Percentiles rank a stretch among this genome's conserved stretches.
Evolutionary conservation across 2,113 vertebrate species (phyloP).

Genomic region (Serilophus lunatus): DNA sequence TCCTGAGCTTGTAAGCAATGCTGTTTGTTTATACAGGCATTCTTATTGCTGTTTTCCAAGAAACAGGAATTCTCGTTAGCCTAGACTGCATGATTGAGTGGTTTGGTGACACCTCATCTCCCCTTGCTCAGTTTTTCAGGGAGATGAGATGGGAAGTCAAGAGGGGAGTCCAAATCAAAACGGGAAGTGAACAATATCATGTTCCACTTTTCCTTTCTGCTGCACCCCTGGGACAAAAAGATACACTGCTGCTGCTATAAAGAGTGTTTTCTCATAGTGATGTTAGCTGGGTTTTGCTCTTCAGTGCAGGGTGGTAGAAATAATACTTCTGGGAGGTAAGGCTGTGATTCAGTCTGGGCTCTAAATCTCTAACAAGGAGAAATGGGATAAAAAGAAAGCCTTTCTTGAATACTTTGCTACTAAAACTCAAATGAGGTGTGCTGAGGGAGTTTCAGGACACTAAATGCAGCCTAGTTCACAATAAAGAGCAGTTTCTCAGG

Average conservation of each 20-base stretch:
- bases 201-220: not conserved
- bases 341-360: not conserved
- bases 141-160: not conserved
- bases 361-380: not conserved
- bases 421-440: not conserved
- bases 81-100: not conserved
- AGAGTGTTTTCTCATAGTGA: not conserved
- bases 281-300: not conserved
- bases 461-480: not conserved
- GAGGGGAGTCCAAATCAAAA: not conserved
- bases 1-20: not conserved
- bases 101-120: not conserved
- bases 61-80: not conserved
- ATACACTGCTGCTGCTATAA: not conserved
- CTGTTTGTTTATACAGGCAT: not conserved
- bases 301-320: not conserved
- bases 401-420: not conserved
- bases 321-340: not conserved
- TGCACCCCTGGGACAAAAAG: not conserved
- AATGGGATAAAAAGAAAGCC: not conserved
- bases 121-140: not conserved
- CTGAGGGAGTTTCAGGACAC: not conserved
- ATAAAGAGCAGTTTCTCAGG: not conserved
- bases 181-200: rapidly evolving
- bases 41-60: not conserved